Base-by-base conservation (phyloP, 2,113 vertebrate genomes). In the Chrysemys picta region DNA sequence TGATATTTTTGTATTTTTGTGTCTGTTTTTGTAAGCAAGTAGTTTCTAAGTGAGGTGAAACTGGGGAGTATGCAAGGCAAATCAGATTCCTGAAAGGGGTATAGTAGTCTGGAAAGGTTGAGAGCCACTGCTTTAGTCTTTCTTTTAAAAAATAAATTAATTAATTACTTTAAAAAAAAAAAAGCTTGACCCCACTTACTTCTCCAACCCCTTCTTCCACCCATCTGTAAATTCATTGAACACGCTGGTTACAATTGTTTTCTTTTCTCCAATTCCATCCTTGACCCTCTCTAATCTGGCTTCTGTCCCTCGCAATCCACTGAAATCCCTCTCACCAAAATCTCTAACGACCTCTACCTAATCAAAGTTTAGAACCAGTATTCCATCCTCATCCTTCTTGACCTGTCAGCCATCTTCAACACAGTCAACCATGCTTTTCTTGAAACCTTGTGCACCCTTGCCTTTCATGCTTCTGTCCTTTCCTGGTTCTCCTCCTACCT, bases 181-280 rank as follows among this genome's bases (percentile, higher is more conserved):
- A 62, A 31, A 14, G 31, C 31, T 93, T 89, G 69, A 94, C 95
- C 47, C 90, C 59, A 54, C 35, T 69, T 5, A 90, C 82, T 47
- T 87, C 91, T 87, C 53, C 82, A 95, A 86, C 12, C 35, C 62
- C 29, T 69, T 69, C 62, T 69, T 4, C 62, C 16, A 69, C 9
- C 31, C n/a, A n/a, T 35, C 59, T 65, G 31, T 69, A 69, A 72
- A 17, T 38, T 38, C n/a, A 72, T 2, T 72, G 57, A 72, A 38
- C 4, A 22, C 9, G 3, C 9, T 72, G n/a, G n/a, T 38, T 72
- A 72, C 35, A 72, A 72, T 35, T 22, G n/a, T 22, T 72, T 72
- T 17, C 81, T 31, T 54, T 76, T 76, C 91, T 13, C 2, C 1
- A 14, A 53, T 50, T 89, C 81, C 91, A 56, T 95, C 90, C 10